Conservation (phyloP, 2,113 vertebrate genomes). For the Mus spicilegus region DNA sequence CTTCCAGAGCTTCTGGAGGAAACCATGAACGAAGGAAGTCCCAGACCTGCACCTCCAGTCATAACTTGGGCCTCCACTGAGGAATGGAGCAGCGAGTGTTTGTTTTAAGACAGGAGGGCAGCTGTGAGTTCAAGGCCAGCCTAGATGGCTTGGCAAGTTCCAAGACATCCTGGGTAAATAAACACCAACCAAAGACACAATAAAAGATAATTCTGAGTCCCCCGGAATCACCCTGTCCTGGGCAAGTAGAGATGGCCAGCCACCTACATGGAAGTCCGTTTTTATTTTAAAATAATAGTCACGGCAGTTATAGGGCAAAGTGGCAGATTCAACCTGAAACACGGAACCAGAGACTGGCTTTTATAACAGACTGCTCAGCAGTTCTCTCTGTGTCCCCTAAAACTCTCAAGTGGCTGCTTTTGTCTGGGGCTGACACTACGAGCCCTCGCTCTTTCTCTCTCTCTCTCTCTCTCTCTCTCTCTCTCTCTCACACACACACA, state of each 20-base stretch:
- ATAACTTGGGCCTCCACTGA: background rate
- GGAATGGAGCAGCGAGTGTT: background rate
- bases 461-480: too few relatives aligned
- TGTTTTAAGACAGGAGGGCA: background rate
- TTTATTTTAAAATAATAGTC: background rate
- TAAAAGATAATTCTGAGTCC: background rate
- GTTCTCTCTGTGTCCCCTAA: background rate
- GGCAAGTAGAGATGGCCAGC: background rate
- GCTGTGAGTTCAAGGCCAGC: background rate
- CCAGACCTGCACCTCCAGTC: background rate
- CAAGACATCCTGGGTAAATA: background rate
- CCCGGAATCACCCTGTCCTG: background rate
- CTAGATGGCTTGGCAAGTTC: background rate
- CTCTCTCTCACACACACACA: too few relatives aligned
- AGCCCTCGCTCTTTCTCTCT: too few relatives aligned
- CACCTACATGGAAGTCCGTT: background rate
- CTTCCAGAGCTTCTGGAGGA: background rate
- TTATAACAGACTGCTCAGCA: background rate
- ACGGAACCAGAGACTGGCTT: background rate
- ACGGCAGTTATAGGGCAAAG: accelerated
- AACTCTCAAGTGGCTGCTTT: background rate
- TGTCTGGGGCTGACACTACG: accelerated
- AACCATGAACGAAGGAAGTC: background rate
- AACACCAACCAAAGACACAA: background rate
- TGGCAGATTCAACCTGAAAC: accelerated